A percentile compares a stretch with the other conserved stretches of the same genome.
Conservation (phyloP, 2,888 invertebrate genomes). For the Ennomos quercinarius region DNA sequence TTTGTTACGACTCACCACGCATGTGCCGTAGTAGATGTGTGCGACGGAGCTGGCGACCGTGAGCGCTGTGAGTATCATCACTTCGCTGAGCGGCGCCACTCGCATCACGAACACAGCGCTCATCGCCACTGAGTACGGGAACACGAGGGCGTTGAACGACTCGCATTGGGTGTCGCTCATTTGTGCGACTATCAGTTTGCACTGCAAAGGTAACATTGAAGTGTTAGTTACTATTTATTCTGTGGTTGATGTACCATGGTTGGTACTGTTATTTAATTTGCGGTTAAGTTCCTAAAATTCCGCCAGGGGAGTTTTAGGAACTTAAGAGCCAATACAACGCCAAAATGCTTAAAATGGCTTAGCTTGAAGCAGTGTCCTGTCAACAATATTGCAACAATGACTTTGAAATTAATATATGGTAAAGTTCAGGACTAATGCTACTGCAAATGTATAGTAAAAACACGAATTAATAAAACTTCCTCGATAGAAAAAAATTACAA, state of each 20-base stretch:
- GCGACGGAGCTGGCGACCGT: slow-evolving; percentile 89
- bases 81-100: slow-evolving; percentile 84
- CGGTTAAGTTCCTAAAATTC: not conserved
- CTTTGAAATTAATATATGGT: too few relatives aligned
- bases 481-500: too few relatives aligned
- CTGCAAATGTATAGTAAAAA: too few relatives aligned
- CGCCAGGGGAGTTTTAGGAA: too few relatives aligned
- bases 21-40: slow-evolving; percentile 96
- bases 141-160: slow-evolving; percentile 89
- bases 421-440: too few relatives aligned
- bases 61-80: slow-evolving; percentile 89
- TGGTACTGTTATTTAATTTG: not conserved
- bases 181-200: slow-evolving; percentile 98
- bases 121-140: slow-evolving; percentile 85
- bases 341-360: too few relatives aligned
- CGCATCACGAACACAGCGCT: slow-evolving; percentile 62
- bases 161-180: slow-evolving; percentile 98
- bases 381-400: too few relatives aligned
- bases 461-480: too few relatives aligned
- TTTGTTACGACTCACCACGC: slow-evolving; percentile 90
- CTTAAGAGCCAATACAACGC: too few relatives aligned
- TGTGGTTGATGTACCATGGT: too few relatives aligned
- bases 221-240: too few relatives aligned
- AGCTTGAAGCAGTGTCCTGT: too few relatives aligned
- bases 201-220: slow-evolving; percentile 83